phyloP scores from a whole-genome alignment of 2,113 vertebrate genomes.

The Orcinus orca region DNA sequence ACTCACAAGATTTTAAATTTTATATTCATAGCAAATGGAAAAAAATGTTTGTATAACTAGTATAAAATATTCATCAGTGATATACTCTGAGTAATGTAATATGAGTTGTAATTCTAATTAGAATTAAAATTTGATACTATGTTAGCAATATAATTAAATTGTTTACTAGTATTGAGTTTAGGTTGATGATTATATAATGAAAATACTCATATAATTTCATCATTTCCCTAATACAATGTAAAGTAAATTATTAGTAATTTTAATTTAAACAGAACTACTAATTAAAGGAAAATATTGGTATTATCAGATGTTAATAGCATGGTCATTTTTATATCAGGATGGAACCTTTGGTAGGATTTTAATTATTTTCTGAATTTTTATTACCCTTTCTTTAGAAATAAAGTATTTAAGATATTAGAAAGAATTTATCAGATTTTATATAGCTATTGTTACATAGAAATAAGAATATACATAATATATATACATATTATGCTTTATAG shows the following conservation, averaged over 20 bases:
- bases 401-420: constrained; percentile 44
- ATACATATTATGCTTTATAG: neutral
- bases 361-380: constrained; percentile 36
- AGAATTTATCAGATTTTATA: neutral
- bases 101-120: constrained; percentile 65
- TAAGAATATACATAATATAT: neutral
- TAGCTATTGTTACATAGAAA: neutral
- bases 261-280: constrained; percentile 48
- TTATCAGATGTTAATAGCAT: constrained; percentile 33
- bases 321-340: constrained; percentile 2
- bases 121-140: constrained; percentile 59
- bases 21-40: constrained; percentile 16
- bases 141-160: constrained; percentile 60
- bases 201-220: constrained; percentile 43
- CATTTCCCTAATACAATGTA: neutral
- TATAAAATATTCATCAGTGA: constrained; percentile 47
- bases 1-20: neutral
- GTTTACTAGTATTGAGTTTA: constrained; percentile 59
- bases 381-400: neutral
- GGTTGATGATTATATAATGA: constrained; percentile 57
- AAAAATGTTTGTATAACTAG: constrained; percentile 35
- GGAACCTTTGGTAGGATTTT: neutral
- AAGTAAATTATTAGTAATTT: constrained; percentile 39
- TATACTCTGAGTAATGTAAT: neutral
- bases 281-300: constrained; percentile 45